Evolutionary conservation across 2,888 invertebrate species (phyloP), one percentile per base, ranked within the genome.

Genomic region (Isoperla grammatica): DNA sequence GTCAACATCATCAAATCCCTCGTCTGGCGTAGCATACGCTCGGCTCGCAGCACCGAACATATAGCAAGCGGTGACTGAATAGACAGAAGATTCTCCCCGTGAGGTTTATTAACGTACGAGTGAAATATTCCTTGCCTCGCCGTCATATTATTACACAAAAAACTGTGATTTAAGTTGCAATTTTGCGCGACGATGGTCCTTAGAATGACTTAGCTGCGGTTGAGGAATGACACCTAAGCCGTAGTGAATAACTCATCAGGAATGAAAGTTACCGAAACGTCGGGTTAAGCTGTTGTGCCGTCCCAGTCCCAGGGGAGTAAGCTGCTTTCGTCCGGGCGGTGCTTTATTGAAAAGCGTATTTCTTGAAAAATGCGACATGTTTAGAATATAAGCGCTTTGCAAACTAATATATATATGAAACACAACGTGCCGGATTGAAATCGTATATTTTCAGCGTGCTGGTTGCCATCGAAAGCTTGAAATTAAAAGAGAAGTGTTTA

Each of bases 81-180:
- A 19, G 23, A 13, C 17, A 43, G 40, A 50, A 43, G 43, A 43
- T 42, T 45, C 3, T 42, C 54, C 45, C 54, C 11, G 37, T 35
- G 29, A 29, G 55, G 59, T 59, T 59, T 59, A 59, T 59, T 59
- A 59, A 59, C 55, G 54, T 22, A 29, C 23, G 59, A n/a, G 43
- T 59, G 59, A 59, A 54, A 59, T 59, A 59, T 59, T 54, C 45
- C 53, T 11, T 19, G 17, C 20, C 35, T 12, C 55, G 13, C 42
- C 43, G 15, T 43, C 59, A 55, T 46, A 53, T 57, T 58, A 55
- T 55, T 46, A 39, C 53, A 53, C 20, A 54, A 59, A 45, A 59
- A 54, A n/a, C n/a, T 35, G 55, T 59, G 59, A 59, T 59, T 59
- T 55, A 59, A 46, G 55, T 55, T 54, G 59, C 59, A 59, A 59